Percentiles rank a stretch among this genome's conserved stretches.
phyloP scores from a whole-genome alignment of 2,113 vertebrate genomes.

The Sceloporus undulatus region DNA sequence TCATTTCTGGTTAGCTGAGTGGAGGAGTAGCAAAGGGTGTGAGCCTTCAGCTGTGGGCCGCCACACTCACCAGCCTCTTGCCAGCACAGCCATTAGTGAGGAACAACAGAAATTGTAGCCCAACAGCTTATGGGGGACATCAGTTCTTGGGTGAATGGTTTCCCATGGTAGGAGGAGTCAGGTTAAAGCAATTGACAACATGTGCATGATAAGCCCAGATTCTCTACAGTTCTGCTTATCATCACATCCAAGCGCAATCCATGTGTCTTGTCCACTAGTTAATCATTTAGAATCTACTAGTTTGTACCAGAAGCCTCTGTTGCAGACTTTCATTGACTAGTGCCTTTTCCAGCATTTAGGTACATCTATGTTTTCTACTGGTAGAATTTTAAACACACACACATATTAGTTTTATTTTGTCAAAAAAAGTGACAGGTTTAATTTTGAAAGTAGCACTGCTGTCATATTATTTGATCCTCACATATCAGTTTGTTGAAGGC shows the following conservation, averaged over 20 bases:
- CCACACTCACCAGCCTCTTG: too few species aligned
- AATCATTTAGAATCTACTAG: neutral
- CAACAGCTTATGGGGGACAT: too few species aligned
- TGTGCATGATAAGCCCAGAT: neutral
- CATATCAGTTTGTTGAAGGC: constrained; percentile 1
- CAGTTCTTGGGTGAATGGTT: neutral
- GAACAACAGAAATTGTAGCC: too few species aligned
- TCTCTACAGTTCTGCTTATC: neutral
- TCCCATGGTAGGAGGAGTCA: neutral
- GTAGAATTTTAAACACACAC: neutral
- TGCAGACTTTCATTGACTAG: neutral
- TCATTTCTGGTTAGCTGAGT: neutral
- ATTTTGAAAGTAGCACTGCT: constrained; percentile 12
- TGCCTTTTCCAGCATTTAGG: neutral
- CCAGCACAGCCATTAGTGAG: too few species aligned
- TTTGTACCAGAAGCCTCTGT: neutral
- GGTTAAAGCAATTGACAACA: neutral
- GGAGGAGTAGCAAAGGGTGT: too few species aligned
- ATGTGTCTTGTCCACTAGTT: neutral
- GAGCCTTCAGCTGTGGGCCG: too few species aligned
- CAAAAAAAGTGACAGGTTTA: neutral
- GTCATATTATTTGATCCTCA: constrained; percentile 1
- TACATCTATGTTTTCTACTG: neutral
- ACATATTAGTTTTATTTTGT: constrained; percentile 9
- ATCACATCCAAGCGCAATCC: neutral